These are phyloP conservation scores for Eudyptes chrysolophus DNA, from an alignment of 2,113 vertebrate genomes.

Conservation along the genomic window DNA sequence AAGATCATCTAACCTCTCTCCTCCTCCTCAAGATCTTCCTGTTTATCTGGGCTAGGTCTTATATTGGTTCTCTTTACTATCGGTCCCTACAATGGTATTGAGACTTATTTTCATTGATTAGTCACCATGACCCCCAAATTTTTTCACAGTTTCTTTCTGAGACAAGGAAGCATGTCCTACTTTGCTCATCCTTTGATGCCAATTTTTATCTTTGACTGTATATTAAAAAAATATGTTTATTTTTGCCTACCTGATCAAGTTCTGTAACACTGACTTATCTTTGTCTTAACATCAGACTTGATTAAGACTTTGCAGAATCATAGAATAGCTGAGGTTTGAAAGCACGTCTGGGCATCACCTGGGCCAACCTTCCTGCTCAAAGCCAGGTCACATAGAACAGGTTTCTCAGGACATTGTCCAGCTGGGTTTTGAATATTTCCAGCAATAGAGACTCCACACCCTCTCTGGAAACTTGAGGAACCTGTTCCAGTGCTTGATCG, in stretches of 20 bases:
- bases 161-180: not conserved
- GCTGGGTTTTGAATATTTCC: not conserved
- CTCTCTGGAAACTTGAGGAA: not conserved
- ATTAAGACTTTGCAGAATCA: not conserved
- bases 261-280: not conserved
- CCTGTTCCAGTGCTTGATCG: not conserved
- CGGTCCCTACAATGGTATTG: rapidly evolving
- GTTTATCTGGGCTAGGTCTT: not conserved
- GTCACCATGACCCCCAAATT: rapidly evolving
- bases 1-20: not conserved
- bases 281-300: not conserved
- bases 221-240: not conserved
- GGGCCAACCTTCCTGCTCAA: not conserved
- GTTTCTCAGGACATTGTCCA: not conserved
- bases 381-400: not conserved
- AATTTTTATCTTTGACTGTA: not conserved
- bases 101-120: not conserved
- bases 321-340: not conserved
- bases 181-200: not conserved
- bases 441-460: not conserved
- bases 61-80: not conserved
- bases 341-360: not conserved
- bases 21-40: not conserved
- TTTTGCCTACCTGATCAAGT: not conserved
- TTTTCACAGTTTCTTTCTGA: not conserved